Evolutionary conservation across 30 jellyfish, hydroid and myxozoan species (phyloP), one percentile per base, ranked within the genome.

Genomic region (Turritopsis dohrnii): DNA sequence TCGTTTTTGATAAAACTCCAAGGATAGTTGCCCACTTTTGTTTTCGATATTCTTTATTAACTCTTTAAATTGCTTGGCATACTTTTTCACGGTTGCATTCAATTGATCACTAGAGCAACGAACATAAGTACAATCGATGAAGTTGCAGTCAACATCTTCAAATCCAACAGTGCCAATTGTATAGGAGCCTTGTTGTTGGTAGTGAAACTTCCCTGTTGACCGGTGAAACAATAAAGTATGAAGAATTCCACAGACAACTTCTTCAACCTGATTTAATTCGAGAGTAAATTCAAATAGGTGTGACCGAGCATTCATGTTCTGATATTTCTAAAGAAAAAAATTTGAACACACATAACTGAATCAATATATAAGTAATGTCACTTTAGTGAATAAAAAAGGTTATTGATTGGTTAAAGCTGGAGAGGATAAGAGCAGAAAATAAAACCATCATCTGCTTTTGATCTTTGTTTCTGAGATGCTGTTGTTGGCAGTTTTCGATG

Each of bases 151-250:
- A 30, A 93, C 96, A 88, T 93, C 98, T 76, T 88, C 96, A 88
- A 80, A 93, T 19, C 98, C 98, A 29, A 93, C 31, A 9, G 98
- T 93, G n/a, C 98, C 98, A 81, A 93, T 88, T 25, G 98, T 93
- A 74, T 93, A 93, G 1, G 98, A 93, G 22, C 93, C 96, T 74
- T 88, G 92, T 71, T 88, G 85, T 29, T 85, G 90, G 79, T 93
- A 93, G 83, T 88, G 98, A 79, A 93, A 93, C 93, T 91, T 91
- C 71, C 97, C 97, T 20, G 97, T 91, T 1, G 97, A 86, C 80
- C 97, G 81, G 30, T 91, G 97, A 74, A 91, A 87, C 77, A 91
- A 79, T 84, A 91, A 54, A 71, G 97, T 91, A 84, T 91, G 97
- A 81, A 91, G 84, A 3, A 91, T 83, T 81, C 97, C 87, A 71